Evolutionary conservation across 2,888 invertebrate genomes (phyloP).

Genomic region (Cosmorhoe ocellata): DNA sequence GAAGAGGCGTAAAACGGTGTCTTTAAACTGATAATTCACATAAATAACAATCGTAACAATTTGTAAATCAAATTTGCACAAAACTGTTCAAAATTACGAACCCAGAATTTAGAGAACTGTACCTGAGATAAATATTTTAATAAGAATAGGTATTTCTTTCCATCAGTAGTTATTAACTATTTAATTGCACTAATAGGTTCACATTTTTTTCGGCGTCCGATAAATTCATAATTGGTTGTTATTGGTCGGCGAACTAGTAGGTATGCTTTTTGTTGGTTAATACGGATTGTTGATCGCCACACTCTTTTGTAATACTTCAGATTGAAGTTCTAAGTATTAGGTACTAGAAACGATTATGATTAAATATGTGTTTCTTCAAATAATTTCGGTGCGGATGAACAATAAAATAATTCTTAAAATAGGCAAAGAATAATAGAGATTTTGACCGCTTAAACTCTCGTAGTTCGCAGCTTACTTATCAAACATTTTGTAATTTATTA

Average conservation of each 20-base stretch:
- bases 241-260: conserved; percentile 48
- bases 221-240: conserved; percentile 66
- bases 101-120: conserved; percentile 4
- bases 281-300: not conserved
- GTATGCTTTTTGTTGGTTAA: conserved; percentile 9
- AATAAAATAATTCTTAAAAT: not conserved
- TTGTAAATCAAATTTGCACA: conserved; percentile 20
- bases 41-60: conserved; percentile 28
- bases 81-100: conserved; percentile 22
- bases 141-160: conserved; percentile 2
- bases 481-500: conserved; percentile 28
- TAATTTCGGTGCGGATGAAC: too few species aligned
- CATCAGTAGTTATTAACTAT: too few species aligned
- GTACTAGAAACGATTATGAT: too few species aligned
- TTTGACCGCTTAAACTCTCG: not conserved
- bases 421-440: not conserved
- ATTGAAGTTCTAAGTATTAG: too few species aligned
- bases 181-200: conserved; percentile 5
- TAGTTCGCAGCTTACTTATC: conserved; percentile 16
- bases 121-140: not conserved
- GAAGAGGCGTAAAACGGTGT: conserved; percentile 28
- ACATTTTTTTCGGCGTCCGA: conserved; percentile 40
- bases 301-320: too few species aligned
- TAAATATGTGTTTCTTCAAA: too few species aligned
- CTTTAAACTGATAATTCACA: conserved; percentile 28